Base-by-base conservation (phyloP, 2,113 vertebrate species). In the Silurus meridionalis region DNA sequence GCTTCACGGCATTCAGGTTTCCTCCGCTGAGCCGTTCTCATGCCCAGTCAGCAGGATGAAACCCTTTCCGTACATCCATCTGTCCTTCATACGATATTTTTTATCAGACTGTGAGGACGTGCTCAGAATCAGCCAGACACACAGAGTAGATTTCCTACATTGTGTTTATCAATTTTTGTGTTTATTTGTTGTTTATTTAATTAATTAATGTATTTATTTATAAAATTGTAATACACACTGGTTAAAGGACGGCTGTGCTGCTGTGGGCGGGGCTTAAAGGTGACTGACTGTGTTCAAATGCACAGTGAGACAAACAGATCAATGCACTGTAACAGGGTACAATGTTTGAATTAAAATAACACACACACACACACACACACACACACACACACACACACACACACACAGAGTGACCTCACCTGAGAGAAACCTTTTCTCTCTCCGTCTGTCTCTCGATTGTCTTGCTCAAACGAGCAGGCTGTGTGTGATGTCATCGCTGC, bases 71-170 rank as follows among this genome's bases (percentile, higher is more conserved):
- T 57, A 28, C 80, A 23, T 64, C 80, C 60, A 64, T 63, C 80
- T 82, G 80, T 83, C 64, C 87, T 57, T 37, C 60, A 55, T 61
- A 52, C 48, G 66, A 83, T 60, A 46, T 58, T 46, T 60, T 58
- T 46, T 60, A 60, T 6, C 55, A 19, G 53, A n/a, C 5, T 25
- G 48, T 66, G 64, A 83, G 64, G 48, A 67, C 15, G 48, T 66
- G 63, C 81, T 55, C 50, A 25, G 46, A 55, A 83, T 67, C 21
- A 58, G 19, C n/a, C 53, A 14, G 14, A 37, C n/a, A 79, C 9
- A 79, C 77, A 58, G n/a, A 78, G 52, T 50, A 4, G 8, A 52
- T 8, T 75, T 37, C 2, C 37, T 37, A 1, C 37, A 3, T 37
- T 37, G 37, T 37, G 37, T 37, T 37, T 37, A 37, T 37, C 37